phyloP scores from a whole-genome alignment of 2,113 vertebrate genomes.

The Aplodontia rufa region DNA sequence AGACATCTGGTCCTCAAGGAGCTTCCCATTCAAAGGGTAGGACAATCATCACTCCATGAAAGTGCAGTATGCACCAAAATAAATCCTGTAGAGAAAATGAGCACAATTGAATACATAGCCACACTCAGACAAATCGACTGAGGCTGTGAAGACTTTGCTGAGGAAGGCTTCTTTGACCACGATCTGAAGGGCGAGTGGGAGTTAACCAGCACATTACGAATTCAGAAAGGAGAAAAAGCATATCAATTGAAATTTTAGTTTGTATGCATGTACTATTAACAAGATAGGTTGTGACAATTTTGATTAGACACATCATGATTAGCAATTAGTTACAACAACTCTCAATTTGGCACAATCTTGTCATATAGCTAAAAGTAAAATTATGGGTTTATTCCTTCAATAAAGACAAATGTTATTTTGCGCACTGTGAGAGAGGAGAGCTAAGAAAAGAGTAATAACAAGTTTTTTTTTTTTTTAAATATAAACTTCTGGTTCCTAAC shows the following conservation, averaged over 20 bases:
- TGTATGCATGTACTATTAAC: background rate
- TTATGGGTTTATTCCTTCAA: constrained; percentile 31
- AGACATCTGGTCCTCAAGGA: background rate
- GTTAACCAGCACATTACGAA: background rate
- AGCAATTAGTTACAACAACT: constrained; percentile 41
- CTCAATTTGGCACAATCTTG: background rate
- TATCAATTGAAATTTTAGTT: constrained; percentile 35
- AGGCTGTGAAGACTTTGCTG: background rate
- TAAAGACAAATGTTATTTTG: background rate
- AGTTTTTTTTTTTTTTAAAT: background rate
- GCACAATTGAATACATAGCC: background rate
- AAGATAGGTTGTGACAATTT: constrained; percentile 28
- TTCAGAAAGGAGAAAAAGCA: background rate
- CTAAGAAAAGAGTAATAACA: background rate
- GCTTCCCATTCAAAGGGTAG: background rate
- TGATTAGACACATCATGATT: constrained; percentile 5
- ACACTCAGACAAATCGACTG: background rate
- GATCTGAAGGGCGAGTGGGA: background rate
- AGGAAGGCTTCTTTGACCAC: background rate
- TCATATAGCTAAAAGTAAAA: constrained; percentile 33
- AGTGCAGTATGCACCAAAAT: background rate
- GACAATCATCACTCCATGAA: background rate
- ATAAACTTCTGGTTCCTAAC: background rate
- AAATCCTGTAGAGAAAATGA: background rate
- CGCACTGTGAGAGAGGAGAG: background rate